Evolutionary conservation across 2,888 invertebrate genomes (phyloP), one percentile per base, ranked within the genome.

Genomic region (Fragum fragum): DNA sequence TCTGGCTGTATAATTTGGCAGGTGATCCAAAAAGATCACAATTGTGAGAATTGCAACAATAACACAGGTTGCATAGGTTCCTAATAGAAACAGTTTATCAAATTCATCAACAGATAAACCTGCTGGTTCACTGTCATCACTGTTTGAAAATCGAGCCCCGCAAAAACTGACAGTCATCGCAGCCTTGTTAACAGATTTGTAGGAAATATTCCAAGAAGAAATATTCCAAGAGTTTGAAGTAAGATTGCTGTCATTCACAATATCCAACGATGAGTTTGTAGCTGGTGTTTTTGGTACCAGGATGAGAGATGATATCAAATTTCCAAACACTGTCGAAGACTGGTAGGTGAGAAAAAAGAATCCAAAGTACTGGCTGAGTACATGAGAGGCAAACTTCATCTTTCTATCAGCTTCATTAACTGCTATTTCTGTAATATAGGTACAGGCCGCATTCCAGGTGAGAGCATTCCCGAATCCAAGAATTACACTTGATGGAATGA

Each of bases 401-500:
- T 89, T 90, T 71, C 87, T 85, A 7, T 84, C 71, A 0, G 93
- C 89, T 76, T 91, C 91, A 23, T 90, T 88, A 5, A 88, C 73
- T 1, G 93, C 91, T 7, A 93, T 87, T 72, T 90, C 92, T 6
- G 93, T 91, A 14, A 93, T 84, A 81, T 94, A 94, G 0, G 93
- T 93, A 32, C 91, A 92, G 66, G 93, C 89, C 5, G 93, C 92
- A 61, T 93, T 93, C 93, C 93, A 93, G 57, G 93, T 81, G 36
- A 92, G 79, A 6, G 93, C 93, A 32, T 89, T 87, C n/a, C 89
- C 85, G 61, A 91, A 85, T 0, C 94, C 94, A 3, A 89, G 89
- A 6, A 92, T 47, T n/a, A 88, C 76, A 0, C 92, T 90, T 7
- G 89, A 88, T 0, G 93, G 93, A 36, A 93, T 80, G 66, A 94